A percentile compares a stretch with the other conserved stretches of the same genome.
phyloP scores from a whole-genome alignment of 2,797 vertebrate species.

The Rhabdomys pumilio region DNA sequence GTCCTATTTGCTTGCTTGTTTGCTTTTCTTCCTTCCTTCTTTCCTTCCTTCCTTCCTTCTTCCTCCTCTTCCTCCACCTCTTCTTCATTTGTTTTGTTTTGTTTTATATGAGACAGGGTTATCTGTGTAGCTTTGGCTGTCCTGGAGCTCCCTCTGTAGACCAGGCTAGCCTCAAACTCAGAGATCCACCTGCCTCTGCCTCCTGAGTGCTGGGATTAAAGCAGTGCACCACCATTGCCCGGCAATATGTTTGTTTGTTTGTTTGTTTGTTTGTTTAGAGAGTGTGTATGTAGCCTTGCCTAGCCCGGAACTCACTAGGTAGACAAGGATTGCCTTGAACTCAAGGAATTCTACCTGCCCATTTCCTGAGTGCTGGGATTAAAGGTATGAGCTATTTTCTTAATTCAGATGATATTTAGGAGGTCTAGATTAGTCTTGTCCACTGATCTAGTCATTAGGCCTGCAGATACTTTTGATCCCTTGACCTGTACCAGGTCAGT shows the following conservation, averaged over 20 bases:
- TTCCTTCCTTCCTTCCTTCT: too few relatives aligned
- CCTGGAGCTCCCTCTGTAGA: not conserved
- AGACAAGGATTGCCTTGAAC: not conserved
- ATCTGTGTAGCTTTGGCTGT: not conserved
- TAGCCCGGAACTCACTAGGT: not conserved
- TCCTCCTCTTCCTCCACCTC: not conserved
- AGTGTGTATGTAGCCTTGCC: not conserved
- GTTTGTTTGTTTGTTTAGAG: not conserved
- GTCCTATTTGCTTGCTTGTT: not conserved
- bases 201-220: not conserved
- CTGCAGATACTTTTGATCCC: not conserved
- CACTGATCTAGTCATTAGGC: not conserved
- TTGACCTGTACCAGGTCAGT: not conserved
- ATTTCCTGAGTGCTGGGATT: not conserved
- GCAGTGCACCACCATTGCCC: not conserved
- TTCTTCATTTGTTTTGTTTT: not conserved
- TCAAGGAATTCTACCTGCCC: not conserved
- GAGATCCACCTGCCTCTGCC: not conserved
- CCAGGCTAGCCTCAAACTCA: not conserved
- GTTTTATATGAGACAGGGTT: not conserved
- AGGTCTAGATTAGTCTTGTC: not conserved
- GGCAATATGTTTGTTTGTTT: not conserved
- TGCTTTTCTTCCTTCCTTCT: too few relatives aligned
- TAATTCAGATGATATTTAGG: not conserved
- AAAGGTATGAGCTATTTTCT: not conserved